Base-by-base conservation (phyloP, 2,888 invertebrate genomes). In the Tachystola acroxantha region DNA sequence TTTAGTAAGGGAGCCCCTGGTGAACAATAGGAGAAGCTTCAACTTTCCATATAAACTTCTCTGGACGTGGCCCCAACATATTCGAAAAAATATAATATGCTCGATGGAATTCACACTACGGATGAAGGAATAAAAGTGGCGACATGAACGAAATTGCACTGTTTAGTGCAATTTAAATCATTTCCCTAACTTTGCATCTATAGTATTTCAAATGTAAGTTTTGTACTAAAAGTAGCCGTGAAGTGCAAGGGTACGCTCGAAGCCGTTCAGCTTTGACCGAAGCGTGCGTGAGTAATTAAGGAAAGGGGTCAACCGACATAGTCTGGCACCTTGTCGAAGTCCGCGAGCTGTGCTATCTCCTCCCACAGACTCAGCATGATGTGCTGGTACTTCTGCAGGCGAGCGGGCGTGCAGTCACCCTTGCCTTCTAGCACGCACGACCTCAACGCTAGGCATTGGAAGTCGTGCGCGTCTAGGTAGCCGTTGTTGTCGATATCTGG, bases 401-500 rank as follows among this genome's bases (percentile, higher is more conserved):
- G 89, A 2, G 88, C 88, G 36, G 89, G 73, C 64, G 91, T 93
- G 77, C 94, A 94, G 63, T 93, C 93, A 13, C 95, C 95, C 60
- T 94, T 94, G 50, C 94, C 94, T 63, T 95, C 95, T 37, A 95
- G 90, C 32, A 95, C 89, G 45, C 94, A 94, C 41, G 94, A 93
- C 50, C 94, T 89, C 10, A 95, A 80, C 4, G 95, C 95, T 75
- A 95, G 89, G 73, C 95, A 95, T 43, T 93, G 91, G 70, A 95
- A 95, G 75, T 95, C 95, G 60, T 92, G 91, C 48, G 94, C 91
- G 67, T 95, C 95, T 59, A 95, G 71, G 69, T 90, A 93, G 10
- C 95, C 95, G 70, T 95, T 95, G 85, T 92, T 93, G 79, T 95
- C 95, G 59, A 94, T 93, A 86, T 95, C 95, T 95, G 77, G 1